Evolutionary conservation across 2,888 invertebrate genomes (phyloP).

Genomic region (Nemotelus pantherinus): DNA sequence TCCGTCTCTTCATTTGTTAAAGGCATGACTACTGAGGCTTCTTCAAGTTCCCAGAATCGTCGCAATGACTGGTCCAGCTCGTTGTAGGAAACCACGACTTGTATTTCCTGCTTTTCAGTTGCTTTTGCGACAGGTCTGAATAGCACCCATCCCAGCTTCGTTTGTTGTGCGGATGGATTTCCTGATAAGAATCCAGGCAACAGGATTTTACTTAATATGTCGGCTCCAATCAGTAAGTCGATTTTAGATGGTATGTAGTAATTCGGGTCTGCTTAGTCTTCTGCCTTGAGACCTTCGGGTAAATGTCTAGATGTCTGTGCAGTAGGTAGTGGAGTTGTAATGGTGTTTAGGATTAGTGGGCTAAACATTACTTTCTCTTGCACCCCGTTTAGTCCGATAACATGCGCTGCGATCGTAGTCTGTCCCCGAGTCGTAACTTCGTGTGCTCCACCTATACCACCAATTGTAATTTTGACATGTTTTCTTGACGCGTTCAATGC

Average conservation of each 20-base stretch:
- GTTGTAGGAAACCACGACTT: not conserved
- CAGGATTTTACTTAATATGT: constrained; percentile 38
- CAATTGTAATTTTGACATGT: not conserved
- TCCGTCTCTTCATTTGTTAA: not conserved
- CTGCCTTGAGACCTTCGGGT: not conserved
- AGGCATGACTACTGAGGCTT: not conserved
- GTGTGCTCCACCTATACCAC: not conserved
- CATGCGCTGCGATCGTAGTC: not conserved
- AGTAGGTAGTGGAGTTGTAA: not conserved
- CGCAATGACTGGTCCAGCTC: not conserved
- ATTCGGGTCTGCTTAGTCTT: not conserved
- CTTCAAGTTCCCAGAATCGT: not conserved
- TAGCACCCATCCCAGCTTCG: not conserved
- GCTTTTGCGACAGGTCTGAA: not conserved
- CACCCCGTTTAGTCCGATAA: not conserved
- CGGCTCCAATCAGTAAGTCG: not conserved
- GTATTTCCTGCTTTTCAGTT: not conserved
- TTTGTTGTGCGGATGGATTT: not conserved
- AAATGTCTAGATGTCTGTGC: not conserved
- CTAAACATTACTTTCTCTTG: not conserved
- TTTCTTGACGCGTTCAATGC: not conserved
- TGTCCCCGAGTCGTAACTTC: not conserved
- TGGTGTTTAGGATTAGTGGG: not conserved
- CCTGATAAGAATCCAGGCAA: not conserved
- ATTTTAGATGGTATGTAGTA: not conserved